Base-by-base conservation (phyloP, 2,888 invertebrate species). In the Platypus cylindrus region DNA sequence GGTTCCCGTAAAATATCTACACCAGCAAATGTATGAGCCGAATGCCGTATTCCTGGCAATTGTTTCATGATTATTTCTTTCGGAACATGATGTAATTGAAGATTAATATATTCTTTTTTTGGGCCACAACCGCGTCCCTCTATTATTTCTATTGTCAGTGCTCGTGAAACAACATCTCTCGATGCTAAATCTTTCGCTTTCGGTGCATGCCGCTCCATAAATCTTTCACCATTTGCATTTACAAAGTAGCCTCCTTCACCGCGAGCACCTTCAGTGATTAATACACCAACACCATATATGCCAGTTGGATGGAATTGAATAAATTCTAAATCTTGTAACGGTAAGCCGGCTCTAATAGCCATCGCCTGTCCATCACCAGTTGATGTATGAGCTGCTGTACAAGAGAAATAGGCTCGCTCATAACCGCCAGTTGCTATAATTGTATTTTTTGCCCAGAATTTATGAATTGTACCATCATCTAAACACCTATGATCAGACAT, bases 271-370 rank as follows among this genome's bases (percentile, higher is more conserved):
- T 97, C 95, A 1, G 97, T 97, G 40, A 97, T 93, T 34, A 97
- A 70, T 52, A 94, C 93, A 1, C 97, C 95, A 37, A 90, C 91
- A 4, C 94, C 94, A 60, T 95, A 97, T 57, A 95, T 41, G 5
- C 84, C 84, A 40, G 97, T 97, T 1, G 97, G 97, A 60, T 97
- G 97, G 66, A 97, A 97, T 67, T 97, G 97, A 30, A 97, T 83
- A 58, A 97, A 97, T 66, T 97, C 97, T 71, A 95, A 75, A 65
- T 97, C 97, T 60, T 94, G 81, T 59, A 85, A 82, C 43, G 86
- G 85, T 24, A 97, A 67, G 17, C 89, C 87, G 37, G 94, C 94
- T 44, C 97, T 74, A 9, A 87, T 75, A 1, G 84, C 75, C 85
- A 97, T 86, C 12, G 91, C 97, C 2, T 81, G 87, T 31, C 95